A percentile compares a stretch with the other conserved stretches of the same genome.
Conservation (phyloP, 2,888 invertebrate species). For the Labia minor region DNA sequence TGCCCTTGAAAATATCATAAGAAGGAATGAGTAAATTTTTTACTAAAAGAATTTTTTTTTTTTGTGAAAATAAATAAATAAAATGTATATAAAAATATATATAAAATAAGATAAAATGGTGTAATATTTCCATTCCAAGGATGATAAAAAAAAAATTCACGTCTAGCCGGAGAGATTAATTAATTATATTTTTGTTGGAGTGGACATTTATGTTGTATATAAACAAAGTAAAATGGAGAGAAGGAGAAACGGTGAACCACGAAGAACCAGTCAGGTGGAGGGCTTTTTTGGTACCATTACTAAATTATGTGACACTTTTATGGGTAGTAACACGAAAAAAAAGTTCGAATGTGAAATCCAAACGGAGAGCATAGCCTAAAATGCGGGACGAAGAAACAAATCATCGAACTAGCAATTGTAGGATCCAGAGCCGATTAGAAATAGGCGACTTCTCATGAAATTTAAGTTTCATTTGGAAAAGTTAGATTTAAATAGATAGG, state of each 20-base stretch:
- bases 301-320: constrained; percentile 8
- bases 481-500: no score
- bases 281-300: not conserved
- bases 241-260: not conserved
- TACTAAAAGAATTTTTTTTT: not conserved
- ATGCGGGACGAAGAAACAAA: not conserved
- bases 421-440: no score
- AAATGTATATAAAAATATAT: no score
- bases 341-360: not conserved
- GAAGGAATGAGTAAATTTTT: not conserved
- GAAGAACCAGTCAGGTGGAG: constrained; percentile 2
- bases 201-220: not conserved
- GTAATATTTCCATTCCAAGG: constrained; percentile 7
- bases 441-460: no score
- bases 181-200: not conserved
- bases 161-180: constrained; percentile 1
- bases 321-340: not conserved
- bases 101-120: not conserved
- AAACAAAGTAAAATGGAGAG: not conserved
- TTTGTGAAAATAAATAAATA: no score
- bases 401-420: no score
- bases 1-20: no score
- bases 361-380: not conserved
- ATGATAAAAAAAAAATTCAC: constrained; percentile 2
- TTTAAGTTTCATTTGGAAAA: no score